These are phyloP conservation scores for Melanotaenia duboulayi DNA, from an alignment of 2,113 vertebrate genomes.

Conservation along the genomic window DNA sequence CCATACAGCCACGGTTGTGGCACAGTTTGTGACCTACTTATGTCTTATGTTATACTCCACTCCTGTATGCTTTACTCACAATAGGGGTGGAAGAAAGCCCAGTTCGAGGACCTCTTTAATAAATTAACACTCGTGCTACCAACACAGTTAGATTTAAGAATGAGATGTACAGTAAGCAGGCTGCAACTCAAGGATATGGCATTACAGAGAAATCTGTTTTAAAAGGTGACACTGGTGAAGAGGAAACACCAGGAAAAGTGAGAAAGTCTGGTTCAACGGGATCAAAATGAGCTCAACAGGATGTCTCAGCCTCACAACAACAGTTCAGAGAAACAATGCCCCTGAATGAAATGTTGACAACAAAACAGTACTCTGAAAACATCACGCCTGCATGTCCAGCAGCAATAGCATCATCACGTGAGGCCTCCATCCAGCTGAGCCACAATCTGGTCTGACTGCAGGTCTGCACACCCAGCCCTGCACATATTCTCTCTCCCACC, in stretches of 20 bases:
- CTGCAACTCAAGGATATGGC: background rate
- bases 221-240: constrained; percentile 4
- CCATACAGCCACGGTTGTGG: background rate
- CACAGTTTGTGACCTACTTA: constrained; percentile 72
- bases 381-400: constrained; percentile 45
- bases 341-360: constrained; percentile 7
- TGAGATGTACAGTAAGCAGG: background rate
- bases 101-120: constrained; percentile 56
- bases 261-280: constrained; percentile 20
- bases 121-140: constrained; percentile 49
- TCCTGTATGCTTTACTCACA: constrained; percentile 42
- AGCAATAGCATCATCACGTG: constrained; percentile 24
- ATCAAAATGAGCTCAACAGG: constrained; percentile 11
- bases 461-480: constrained; percentile 37
- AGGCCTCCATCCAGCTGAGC: constrained; percentile 62
- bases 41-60: constrained; percentile 22
- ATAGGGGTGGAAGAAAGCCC: constrained; percentile 38
- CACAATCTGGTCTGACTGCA: constrained; percentile 66
- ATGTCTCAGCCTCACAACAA: background rate
- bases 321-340: constrained; percentile 3
- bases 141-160: constrained; percentile 15
- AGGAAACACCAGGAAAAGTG: constrained; percentile 19
- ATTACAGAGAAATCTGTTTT: constrained; percentile 1
- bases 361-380: constrained; percentile 23
- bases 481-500: constrained; percentile 15